phyloP scores from a whole-genome alignment of 23 tunicate species.

The Corella eumyota region DNA sequence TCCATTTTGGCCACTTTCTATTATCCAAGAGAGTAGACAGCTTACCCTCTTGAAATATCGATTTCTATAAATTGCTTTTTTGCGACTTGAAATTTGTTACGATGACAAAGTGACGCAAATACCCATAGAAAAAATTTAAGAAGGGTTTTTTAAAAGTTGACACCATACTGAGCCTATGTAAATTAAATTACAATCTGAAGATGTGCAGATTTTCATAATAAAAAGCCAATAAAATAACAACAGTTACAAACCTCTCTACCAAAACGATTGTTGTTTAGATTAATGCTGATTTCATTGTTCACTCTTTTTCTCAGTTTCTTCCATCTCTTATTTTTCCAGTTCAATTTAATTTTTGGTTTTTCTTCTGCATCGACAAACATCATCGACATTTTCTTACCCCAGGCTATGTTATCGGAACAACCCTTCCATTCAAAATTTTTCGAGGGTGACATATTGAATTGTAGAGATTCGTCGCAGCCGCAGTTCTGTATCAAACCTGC shows the following conservation, averaged over 20 bases:
- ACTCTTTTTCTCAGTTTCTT: conserved; percentile 6
- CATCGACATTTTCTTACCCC: conserved; percentile 58
- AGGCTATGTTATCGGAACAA: conserved; percentile 60
- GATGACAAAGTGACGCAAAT: no score
- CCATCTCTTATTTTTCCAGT: conserved; percentile 5
- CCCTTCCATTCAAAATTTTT: conserved; percentile 50
- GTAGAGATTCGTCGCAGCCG: conserved; percentile 53
- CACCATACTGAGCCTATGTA: no score
- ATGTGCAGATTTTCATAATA: no score
- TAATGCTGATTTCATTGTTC: conserved; percentile 6
- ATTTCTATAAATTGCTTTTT: no score
- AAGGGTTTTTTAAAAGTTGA: no score
- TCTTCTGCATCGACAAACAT: conserved; percentile 39
- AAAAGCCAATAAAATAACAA: no score
- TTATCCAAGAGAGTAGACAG: no score
- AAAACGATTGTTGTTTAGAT: conserved; percentile 9
- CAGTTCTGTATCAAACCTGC: conserved; percentile 41
- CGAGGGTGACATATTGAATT: conserved; percentile 4
- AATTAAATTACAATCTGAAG: no score
- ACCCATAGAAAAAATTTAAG: no score
- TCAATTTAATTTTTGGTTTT: conserved; percentile 4
- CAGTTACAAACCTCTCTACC: conserved; percentile 23
- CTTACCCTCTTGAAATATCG: no score
- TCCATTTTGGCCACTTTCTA: no score
- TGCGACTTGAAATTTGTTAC: no score